Base-by-base conservation (phyloP, 2,797 vertebrate genomes). In the Melanotaenia maccullochi region DNA sequence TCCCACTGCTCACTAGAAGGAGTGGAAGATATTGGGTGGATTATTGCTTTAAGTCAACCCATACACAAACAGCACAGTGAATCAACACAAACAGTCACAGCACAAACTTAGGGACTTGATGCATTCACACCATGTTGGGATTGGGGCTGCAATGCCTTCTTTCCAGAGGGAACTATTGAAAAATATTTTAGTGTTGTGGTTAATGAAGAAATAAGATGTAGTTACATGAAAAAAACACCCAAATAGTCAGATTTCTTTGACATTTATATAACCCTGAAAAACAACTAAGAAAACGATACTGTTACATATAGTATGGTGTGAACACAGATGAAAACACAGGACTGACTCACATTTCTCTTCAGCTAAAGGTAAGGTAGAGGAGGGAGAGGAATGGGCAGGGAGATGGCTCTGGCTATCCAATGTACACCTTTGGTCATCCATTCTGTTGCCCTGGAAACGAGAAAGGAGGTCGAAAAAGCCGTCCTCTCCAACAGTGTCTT, bases 341-440 rank as follows among this genome's bases (percentile, higher is more conserved):
- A 56, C 36, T 25, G 74, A 94, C 95, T 95, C 93, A 98, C 98
- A 91, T 94, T 96, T 96, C 79, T 82, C 94, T 81, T 93, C 84
- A 73, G 90, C 91, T 94, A 92, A 93, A 74, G 94, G 87, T 70
- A 95, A 94, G 72, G 94, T 90, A 60, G 96, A 94, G 56, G 92
- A 65, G 61, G 93, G 90, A 6, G 84, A 74, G 73, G 93, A 73
- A 9, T 87, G 73, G 78, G 85, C 79, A 22, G 93, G 65, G 57
- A 85, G 62, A 60, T 81, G 77, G 88, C 86, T 95, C 65, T 89
- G 91, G 75, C 92, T 93, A 72, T 96, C 95, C 68, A 92, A 79
- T 74, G 87, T 92, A 92, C 96, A 99, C 90, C 98, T 95, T 94
- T 99, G 98, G 85, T 99, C 98, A 5, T 99, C 98, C 97, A 99